These are phyloP conservation scores for Halcyon malimbica DNA, from an alignment of 2,113 vertebrate genomes.

Conservation along the genomic window DNA sequence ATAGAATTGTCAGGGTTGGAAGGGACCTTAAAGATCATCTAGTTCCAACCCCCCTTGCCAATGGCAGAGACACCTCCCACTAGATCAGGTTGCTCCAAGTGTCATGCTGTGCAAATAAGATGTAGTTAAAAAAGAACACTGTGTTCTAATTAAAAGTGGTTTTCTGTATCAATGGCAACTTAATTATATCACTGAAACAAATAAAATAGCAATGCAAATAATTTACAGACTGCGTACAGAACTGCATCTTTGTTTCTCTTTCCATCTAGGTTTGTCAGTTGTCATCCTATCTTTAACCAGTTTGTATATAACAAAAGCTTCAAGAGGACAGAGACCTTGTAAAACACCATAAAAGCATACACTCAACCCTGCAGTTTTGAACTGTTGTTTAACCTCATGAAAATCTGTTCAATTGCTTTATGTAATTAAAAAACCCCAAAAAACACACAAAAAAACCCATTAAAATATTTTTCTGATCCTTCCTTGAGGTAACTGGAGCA, in stretches of 20 bases:
- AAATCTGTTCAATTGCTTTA: background rate
- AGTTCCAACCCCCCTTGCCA: too few relatives aligned
- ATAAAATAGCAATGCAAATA: background rate
- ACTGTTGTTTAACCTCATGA: background rate
- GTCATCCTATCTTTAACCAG: background rate
- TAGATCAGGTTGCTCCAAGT: too few relatives aligned
- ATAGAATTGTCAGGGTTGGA: too few relatives aligned
- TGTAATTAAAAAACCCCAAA: background rate
- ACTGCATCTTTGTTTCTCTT: background rate
- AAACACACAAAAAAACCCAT: background rate
- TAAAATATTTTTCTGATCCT: background rate
- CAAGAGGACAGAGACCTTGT: background rate
- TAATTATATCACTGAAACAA: background rate
- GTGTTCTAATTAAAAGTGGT: background rate
- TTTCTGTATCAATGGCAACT: background rate
- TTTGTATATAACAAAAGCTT: background rate
- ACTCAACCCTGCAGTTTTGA: background rate
- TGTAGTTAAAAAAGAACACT: background rate
- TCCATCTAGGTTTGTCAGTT: background rate
- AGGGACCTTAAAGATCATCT: too few relatives aligned
- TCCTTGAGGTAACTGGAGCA: background rate
- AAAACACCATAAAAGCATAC: background rate
- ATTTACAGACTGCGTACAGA: background rate
- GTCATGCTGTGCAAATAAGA: background rate
- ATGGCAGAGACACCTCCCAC: too few relatives aligned